Evolutionary conservation across 2,113 vertebrate genomes (phyloP), one percentile per base, ranked within the genome.

Genomic region (Neoarius graeffei): DNA sequence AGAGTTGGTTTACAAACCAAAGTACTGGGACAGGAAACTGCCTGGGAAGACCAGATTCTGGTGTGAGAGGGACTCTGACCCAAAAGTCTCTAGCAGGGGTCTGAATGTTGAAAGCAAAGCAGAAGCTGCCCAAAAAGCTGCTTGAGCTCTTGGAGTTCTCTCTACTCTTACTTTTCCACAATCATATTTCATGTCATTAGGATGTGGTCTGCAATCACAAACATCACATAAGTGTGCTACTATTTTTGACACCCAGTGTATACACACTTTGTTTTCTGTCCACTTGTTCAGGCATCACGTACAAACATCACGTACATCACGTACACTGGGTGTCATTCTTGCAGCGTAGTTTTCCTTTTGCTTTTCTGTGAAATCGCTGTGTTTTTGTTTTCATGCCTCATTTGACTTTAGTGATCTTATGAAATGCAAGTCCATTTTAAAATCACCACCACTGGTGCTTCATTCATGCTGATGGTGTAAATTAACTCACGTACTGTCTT

Each of bases 391-490:
- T 73, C 69, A 42, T 42, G 30, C 69, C 69, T 73, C 69, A 42
- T 73, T 73, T 42, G 30, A 35, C 69, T 73, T 73, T 73, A 42
- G 30, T 20, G 27, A 71, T 71, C 30, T 17, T 35, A 7, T 73
- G 27, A 86, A 90, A 77, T 23, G 79, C 67, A 52, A 59, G 13
- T 13, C 50, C 66, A 86, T 48, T 76, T 57, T 66, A 13, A 64
- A 82, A 73, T 83, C 15, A 42, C 85, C 27, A 8, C 15, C 35
- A 73, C 52, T 79, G 83, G 27, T 71, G 66, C 6, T 73, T 52
- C 48, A 77, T 54, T 88, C 71, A 89, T 85, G 88, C 88, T 81
- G 82, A 82, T 81, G 90, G 84, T 35, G 6, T 19, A 73, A 19
- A 42, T 73, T 8, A 20, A 7, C 30, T 5, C 15, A 69, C 76